Evolutionary conservation across 2,113 vertebrate genomes (phyloP).

Genomic region (Poeciliopsis turrubarensis): DNA sequence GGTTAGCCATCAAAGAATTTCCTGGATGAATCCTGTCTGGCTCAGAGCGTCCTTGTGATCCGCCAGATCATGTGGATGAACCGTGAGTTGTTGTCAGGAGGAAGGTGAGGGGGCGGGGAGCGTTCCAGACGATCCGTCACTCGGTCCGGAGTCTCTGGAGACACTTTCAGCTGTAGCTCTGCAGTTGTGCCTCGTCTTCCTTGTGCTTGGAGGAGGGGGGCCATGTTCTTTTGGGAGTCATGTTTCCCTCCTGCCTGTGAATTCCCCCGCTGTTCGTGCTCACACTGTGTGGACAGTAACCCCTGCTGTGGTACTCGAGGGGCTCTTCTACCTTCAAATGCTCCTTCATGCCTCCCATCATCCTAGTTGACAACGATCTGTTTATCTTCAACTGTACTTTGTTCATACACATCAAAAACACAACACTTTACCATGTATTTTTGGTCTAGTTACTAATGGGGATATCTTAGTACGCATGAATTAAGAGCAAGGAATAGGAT

Average conservation of each 20-base stretch:
- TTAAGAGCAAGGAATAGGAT: too few relatives aligned
- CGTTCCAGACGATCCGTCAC: constrained; percentile 58
- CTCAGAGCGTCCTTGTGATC: constrained; percentile 32
- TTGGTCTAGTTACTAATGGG: too few relatives aligned
- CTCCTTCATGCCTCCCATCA: constrained; percentile 42
- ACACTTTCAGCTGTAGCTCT: constrained; percentile 69
- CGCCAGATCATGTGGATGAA: constrained; percentile 55
- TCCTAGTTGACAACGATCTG: background rate
- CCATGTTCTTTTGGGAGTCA: constrained; percentile 59
- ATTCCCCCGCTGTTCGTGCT: constrained; percentile 59
- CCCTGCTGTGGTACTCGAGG: constrained; percentile 66
- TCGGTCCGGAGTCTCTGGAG: constrained; percentile 58
- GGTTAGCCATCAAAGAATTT: background rate
- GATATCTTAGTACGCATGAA: too few relatives aligned
- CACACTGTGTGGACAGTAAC: constrained; percentile 46
- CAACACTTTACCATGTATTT: constrained; percentile 26
- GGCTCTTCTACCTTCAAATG: constrained; percentile 64
- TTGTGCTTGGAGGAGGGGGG: constrained; percentile 25
- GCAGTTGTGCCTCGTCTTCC: constrained; percentile 66
- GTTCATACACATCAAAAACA: background rate
- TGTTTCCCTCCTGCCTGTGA: constrained; percentile 57
- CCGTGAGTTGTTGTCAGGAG: constrained; percentile 63
- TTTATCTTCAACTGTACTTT: too few relatives aligned
- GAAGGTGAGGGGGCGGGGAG: constrained; percentile 29
- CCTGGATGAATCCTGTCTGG: constrained; percentile 22